Conservation (phyloP, 2,113 vertebrate species). For the Sinosuthora webbiana region DNA sequence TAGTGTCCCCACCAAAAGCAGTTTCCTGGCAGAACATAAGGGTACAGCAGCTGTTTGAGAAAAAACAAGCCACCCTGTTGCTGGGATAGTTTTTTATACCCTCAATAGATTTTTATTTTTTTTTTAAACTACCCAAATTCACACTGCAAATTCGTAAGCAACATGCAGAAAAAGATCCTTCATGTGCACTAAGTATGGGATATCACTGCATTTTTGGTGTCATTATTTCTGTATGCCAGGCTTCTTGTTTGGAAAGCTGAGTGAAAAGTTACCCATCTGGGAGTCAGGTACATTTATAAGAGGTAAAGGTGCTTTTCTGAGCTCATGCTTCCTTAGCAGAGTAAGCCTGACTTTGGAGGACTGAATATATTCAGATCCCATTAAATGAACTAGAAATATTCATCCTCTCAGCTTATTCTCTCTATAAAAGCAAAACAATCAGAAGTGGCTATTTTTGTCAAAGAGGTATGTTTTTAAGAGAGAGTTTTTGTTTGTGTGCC, state of each 20-base stretch:
- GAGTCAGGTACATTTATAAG: neutral
- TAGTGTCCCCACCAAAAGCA: constrained; percentile 15
- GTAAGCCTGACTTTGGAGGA: neutral
- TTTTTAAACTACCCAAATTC: neutral
- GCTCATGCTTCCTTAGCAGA: neutral
- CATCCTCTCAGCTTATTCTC: neutral
- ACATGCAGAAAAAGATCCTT: neutral
- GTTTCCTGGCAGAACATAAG: constrained; percentile 24
- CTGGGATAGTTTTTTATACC: neutral
- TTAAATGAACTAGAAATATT: neutral
- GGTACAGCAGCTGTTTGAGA: neutral
- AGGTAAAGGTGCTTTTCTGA: neutral
- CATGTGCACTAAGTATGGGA: neutral
- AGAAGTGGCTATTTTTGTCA: neutral
- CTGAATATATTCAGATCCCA: neutral
- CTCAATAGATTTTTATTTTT: neutral
- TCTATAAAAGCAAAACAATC: neutral
- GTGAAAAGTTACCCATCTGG: neutral
- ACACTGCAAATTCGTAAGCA: neutral
- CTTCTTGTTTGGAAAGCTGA: neutral
- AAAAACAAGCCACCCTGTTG: neutral
- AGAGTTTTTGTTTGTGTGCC: neutral
- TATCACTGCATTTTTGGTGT: neutral
- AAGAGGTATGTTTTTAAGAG: neutral
- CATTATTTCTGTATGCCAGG: neutral